A percentile compares a stretch with the other conserved stretches of the same genome.
phyloP scores from a whole-genome alignment of 2,888 invertebrate species.

The Zelleria hepariella region DNA sequence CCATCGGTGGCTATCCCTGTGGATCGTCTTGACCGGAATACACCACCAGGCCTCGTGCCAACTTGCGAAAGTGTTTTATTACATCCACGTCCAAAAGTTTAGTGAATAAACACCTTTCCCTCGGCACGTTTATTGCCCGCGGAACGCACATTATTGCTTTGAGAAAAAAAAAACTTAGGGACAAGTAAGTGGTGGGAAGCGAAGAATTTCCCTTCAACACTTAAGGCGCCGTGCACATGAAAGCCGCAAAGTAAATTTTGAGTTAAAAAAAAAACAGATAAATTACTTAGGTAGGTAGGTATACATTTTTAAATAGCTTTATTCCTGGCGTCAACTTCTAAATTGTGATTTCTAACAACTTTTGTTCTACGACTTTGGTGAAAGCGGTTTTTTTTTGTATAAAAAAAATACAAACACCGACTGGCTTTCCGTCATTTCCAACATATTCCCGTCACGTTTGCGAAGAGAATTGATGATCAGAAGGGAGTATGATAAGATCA shows the following conservation, averaged over 20 bases:
- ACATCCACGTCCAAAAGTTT: conserved; percentile 34
- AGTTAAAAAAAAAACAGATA: neutral
- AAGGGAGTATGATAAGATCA: too few species aligned
- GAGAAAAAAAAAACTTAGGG: neutral
- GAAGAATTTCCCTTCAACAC: neutral
- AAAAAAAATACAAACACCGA: too few species aligned
- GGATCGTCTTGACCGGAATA: conserved; percentile 41
- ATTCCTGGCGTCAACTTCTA: too few species aligned
- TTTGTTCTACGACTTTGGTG: too few species aligned
- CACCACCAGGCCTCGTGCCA: conserved; percentile 21
- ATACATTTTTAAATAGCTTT: neutral
- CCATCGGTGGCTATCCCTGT: neutral
- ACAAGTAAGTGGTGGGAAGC: neutral
- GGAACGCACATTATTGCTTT: neutral
- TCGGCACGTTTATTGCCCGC: neutral
- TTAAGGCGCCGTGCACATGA: too few species aligned
- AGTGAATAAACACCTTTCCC: conserved; percentile 14
- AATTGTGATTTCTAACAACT: too few species aligned
- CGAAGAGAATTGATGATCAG: too few species aligned
- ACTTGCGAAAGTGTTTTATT: conserved; percentile 48
- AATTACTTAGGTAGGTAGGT: neutral
- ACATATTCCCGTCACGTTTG: too few species aligned
- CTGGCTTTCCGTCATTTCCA: too few species aligned
- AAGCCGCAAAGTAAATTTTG: neutral
- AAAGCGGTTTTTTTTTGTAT: too few species aligned